Evolutionary conservation across 1,140 invertebrate genomes (phyloP).

Genomic region (Steinernema feltiae): DNA sequence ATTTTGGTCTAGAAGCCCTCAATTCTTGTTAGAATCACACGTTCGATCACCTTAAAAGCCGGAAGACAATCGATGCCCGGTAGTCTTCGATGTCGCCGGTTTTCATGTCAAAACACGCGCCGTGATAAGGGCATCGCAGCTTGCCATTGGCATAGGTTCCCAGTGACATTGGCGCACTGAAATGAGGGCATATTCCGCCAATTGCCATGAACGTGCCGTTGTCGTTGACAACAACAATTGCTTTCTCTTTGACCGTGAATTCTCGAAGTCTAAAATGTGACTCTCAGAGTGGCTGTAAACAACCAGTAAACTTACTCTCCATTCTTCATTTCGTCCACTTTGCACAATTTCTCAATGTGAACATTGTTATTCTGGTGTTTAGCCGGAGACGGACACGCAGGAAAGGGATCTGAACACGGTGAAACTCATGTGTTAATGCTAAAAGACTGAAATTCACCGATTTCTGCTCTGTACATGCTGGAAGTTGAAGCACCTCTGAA

Average conservation of each 20-base stretch:
- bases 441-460: no score
- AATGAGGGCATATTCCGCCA: conserved; percentile 78
- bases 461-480: no score
- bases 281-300: no score
- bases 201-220: conserved; percentile 29
- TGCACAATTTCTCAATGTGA: no score
- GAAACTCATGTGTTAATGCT: no score
- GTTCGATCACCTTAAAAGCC: conserved; percentile 67
- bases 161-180: conserved; percentile 66
- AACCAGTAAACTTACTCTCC: no score
- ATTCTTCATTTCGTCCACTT: no score
- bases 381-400: no score
- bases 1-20: conserved; percentile 29
- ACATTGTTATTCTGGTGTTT: no score
- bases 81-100: conserved; percentile 89
- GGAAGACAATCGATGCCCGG: conserved; percentile 82
- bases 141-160: conserved; percentile 72
- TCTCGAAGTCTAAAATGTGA: background rate
- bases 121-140: conserved; percentile 88
- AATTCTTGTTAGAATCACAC: background rate
- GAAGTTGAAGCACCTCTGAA: no score
- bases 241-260: background rate
- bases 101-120: conserved; percentile 82
- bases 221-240: conserved; percentile 32
- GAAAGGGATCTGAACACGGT: no score